Conservation (phyloP, 1,140 invertebrate species). For the Drosophila teissieri region DNA sequence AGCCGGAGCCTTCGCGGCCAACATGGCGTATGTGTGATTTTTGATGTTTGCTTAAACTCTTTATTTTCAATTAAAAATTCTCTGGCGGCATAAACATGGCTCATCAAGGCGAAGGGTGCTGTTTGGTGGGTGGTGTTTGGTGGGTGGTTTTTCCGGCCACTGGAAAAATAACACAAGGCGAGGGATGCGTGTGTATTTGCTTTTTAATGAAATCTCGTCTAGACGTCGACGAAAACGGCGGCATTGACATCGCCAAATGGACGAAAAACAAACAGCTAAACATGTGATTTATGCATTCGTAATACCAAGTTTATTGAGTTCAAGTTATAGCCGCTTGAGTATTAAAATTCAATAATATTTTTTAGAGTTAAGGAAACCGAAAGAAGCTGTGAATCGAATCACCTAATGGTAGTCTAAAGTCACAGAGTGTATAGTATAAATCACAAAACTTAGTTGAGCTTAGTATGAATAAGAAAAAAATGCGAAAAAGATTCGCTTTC, state of each 20-base stretch:
- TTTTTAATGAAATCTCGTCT: constrained; percentile 61
- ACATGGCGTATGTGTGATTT: constrained; percentile 58
- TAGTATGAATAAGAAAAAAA: no score
- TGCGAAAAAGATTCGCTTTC: not conserved
- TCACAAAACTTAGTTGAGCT: no score
- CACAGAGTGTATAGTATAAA: no score
- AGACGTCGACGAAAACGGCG: constrained; percentile 30
- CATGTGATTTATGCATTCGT: constrained; percentile 11
- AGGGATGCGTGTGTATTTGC: constrained; percentile 14
- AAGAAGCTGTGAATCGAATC: no score
- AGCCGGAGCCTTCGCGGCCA: not conserved
- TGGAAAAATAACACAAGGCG: not conserved
- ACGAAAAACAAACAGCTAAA: constrained; percentile 32
- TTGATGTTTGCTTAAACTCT: constrained; percentile 68
- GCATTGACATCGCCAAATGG: constrained; percentile 43
- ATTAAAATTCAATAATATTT: no score
- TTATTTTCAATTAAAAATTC: constrained; percentile 68
- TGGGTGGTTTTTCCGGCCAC: not conserved
- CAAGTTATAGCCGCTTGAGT: no score
- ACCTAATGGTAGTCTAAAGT: no score
- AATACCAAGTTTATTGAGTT: not conserved
- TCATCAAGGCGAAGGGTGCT: constrained; percentile 19
- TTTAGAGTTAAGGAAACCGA: no score
- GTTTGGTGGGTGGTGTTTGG: not conserved
- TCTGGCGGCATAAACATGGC: constrained; percentile 29